Conservation (phyloP, 2,797 vertebrate genomes). For the Cynopterus sphinx region DNA sequence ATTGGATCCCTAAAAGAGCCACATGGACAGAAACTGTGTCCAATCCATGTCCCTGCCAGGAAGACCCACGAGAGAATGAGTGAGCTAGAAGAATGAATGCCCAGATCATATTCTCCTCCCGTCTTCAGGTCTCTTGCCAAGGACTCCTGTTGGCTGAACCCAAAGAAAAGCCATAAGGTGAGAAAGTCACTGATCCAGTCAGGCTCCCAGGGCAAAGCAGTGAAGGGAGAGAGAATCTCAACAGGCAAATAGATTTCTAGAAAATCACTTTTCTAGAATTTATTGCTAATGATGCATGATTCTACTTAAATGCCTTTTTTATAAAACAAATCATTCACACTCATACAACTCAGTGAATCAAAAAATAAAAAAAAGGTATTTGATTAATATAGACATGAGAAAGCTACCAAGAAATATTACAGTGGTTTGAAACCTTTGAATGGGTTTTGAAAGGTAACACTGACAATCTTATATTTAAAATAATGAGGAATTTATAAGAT, state of each 20-base stretch:
- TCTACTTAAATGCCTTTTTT: slow-evolving; percentile 1
- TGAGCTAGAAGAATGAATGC: not conserved
- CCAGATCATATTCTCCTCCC: not conserved
- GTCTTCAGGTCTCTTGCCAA: not conserved
- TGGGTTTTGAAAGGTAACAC: not conserved
- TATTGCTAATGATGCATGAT: not conserved
- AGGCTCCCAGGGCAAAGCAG: not conserved
- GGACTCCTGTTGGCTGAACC: not conserved
- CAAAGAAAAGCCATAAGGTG: not conserved
- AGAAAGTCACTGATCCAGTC: not conserved
- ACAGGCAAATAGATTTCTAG: not conserved
- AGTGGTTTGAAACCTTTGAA: not conserved
- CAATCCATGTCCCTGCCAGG: not conserved
- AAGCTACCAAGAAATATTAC: not conserved
- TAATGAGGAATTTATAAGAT: not conserved
- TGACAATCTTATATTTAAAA: slow-evolving; percentile 3
- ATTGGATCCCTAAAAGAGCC: not conserved
- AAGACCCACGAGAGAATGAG: not conserved
- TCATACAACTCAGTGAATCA: not conserved
- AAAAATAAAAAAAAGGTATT: not conserved
- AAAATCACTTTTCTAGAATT: not conserved
- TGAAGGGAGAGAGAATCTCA: not conserved
- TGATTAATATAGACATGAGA: not conserved
- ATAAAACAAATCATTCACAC: slow-evolving; percentile 1
- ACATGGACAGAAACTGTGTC: not conserved